Evolutionary conservation across 2,113 vertebrate species (phyloP), one percentile per base, ranked within the genome.

Genomic region (Nannobrachium achirus): DNA sequence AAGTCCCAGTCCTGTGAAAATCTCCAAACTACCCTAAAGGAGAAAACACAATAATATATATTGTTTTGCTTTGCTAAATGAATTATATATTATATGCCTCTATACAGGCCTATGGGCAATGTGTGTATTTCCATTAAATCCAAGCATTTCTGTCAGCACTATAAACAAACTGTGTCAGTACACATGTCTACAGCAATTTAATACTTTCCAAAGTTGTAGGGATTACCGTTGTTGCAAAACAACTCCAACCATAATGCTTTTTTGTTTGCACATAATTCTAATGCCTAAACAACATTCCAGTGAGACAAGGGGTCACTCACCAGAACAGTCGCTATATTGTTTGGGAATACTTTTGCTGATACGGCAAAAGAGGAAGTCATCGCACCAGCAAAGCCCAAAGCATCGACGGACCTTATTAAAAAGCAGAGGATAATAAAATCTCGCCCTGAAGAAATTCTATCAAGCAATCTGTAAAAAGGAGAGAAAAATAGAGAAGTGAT

Each of bases 311-410:
- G 40, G 40, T 38, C 72, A 91, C 95, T 92, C 92, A 98, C 97
- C 94, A 99, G 0, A 49, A 98, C 94, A 75, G 96, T 99, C 1
- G 95, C 97, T 86, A 98, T 93, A 63, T 95, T 97, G 83, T 92
- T 89, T 18, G 97, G 97, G 86, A 98, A 99, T 42, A 94, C 90
- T 74, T 96, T 91, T 16, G 92, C 94, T 1, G 95, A 92, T 20
- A 98, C 89, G 4, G 98, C 93, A 75, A 94, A 96, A 0, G 97
- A 95, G 0, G 97, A 94, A 0, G 94, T 99, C 48, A 90, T 91
- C 0, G 95, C 93, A 18, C 91, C 95, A 1, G 94, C 87, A 69
- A 97, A 99, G 38, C 97, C 91, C 18, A 98, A 10, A 1, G 96
- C 98, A 61, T 99, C 96, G 6, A 94, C 9, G 13, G 93, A 88